These are phyloP conservation scores for Tuta absoluta DNA, from an alignment of 2,888 invertebrate genomes.

Conservation along the genomic window DNA sequence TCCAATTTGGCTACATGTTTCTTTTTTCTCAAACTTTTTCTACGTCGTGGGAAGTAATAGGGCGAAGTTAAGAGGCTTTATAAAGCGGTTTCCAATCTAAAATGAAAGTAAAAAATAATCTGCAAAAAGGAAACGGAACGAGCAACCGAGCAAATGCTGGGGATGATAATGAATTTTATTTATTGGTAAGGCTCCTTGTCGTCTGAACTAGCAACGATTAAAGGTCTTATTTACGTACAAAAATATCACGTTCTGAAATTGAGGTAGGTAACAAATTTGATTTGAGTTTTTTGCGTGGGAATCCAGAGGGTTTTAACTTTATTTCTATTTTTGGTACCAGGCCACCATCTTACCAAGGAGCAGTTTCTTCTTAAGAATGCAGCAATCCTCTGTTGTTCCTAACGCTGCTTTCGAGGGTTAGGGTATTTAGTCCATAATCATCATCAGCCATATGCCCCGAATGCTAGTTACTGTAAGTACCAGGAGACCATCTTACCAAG, in stretches of 20 bases:
- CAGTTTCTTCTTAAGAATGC: conserved; percentile 71
- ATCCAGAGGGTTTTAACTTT: too few relatives aligned
- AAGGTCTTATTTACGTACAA: background rate
- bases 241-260: too few relatives aligned
- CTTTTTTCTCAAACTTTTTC: conserved; percentile 9
- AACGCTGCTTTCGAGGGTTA: conserved; percentile 60
- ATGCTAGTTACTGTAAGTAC: background rate
- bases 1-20: conserved; percentile 21
- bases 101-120: background rate
- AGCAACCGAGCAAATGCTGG: background rate
- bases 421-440: conserved; percentile 55
- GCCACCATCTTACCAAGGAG: conserved; percentile 60
- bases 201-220: background rate
- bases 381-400: conserved; percentile 69
- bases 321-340: too few relatives aligned
- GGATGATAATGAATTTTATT: conserved; percentile 7
- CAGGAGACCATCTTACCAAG: conserved; percentile 53
- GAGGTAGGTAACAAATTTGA: too few relatives aligned
- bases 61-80: conserved; percentile 20
- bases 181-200: background rate
- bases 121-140: background rate
- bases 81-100: conserved; percentile 15
- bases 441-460: conserved; percentile 41
- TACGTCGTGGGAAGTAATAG: background rate
- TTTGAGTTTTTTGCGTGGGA: too few relatives aligned